Conservation (phyloP, 2,797 vertebrate species). For the Myotis myotis region DNA sequence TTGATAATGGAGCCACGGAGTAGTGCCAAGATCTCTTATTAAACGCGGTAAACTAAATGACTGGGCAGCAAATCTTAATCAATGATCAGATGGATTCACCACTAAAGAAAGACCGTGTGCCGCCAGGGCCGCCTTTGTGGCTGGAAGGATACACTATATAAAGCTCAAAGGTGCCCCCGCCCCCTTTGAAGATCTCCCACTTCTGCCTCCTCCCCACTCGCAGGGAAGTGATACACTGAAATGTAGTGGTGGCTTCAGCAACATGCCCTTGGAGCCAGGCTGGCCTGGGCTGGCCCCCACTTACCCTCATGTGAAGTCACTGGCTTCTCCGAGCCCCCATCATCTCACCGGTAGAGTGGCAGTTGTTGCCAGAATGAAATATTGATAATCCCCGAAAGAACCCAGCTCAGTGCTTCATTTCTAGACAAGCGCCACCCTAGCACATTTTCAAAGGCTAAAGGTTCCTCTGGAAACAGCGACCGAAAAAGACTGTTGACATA, state of each 20-base stretch:
- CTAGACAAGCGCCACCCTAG: background rate
- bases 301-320: background rate
- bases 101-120: background rate
- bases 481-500: background rate
- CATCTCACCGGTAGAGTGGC: background rate
- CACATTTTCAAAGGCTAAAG: background rate
- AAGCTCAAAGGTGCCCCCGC: background rate
- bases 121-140: background rate
- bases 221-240: background rate
- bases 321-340: background rate
- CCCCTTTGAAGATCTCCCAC: background rate
- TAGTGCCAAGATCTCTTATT: background rate
- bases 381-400: background rate
- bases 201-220: background rate
- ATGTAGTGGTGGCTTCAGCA: background rate
- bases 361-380: background rate
- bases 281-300: background rate
- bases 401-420: background rate
- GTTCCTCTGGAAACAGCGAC: background rate
- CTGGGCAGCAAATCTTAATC: background rate
- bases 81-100: background rate
- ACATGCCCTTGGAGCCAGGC: background rate
- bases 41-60: background rate
- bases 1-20: background rate
- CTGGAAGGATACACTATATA: background rate